Evolutionary conservation across 2,888 invertebrate genomes (phyloP), one percentile per base, ranked within the genome.

Genomic region (Bunonema sp.): DNA sequence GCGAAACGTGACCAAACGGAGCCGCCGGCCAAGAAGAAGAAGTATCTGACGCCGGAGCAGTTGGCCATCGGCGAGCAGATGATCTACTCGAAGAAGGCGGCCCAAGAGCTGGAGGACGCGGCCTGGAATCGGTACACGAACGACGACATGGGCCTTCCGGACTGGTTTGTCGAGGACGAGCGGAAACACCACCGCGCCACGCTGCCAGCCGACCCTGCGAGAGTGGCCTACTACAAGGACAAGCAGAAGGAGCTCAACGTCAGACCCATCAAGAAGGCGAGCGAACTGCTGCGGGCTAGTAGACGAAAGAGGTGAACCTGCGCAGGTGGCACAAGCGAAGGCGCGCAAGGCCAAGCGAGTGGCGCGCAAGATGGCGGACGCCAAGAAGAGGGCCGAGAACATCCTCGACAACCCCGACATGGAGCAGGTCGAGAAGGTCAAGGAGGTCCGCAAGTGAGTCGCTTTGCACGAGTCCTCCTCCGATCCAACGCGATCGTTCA

Each of bases 141-240:
- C 68, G 85, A 87, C 66, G 93, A 93, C 69, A 80, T 79, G 1
- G 77, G 82, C 68, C 74, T 97, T 35, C 97, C 97, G 0, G 82
- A 82, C 57, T 99, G 97, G 97, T 99, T 99, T 72, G 77, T 79
- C 0, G 79, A 84, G 44, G 93, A 99, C 60, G 97, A 99, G 70
- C 78, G 80, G 47, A 81, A 82, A 68, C 87, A 91, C 64, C 84
- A 84, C 80, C 78, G 76, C 52, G 82, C 81, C 67, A 80, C 80
- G 43, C 73, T 81, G 8, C 83, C 84, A 2, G 83, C 93, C 24
- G 83, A 87, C 4, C 81, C 80, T 68, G 50, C 54, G 21, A 23
- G 16, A 21, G 30, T 28, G 31, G 32, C 2, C 16, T 31, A n/a
- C n/a, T n/a, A n/a, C n/a, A n/a, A n/a, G n/a, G n/a, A n/a, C n/a